Evolutionary conservation across 2,113 vertebrate genomes (phyloP), one percentile per base, ranked within the genome.

Genomic region (Sisor rabdophorus): DNA sequence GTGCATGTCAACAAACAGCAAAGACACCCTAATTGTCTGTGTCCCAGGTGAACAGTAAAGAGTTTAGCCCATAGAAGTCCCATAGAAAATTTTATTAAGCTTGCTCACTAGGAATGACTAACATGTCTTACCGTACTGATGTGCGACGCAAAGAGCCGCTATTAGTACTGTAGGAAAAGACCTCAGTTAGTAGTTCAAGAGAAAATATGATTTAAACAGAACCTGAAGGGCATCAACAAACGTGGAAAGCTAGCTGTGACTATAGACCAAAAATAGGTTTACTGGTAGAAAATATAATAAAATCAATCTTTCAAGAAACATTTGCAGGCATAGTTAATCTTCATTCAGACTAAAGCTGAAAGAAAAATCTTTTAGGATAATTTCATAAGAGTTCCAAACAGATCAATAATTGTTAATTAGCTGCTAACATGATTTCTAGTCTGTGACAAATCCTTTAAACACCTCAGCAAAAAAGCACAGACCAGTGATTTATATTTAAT

Each of bases 111-210:
- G 32, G 32, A 56, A 60, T 44, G 52, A 73, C 4, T 64, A 48
- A 63, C 26, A 22, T 22, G 20, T 63, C 82, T 84, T 79, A 84
- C 82, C 82, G 77, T 22, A 73, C 76, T 44, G 82, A 69, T 32
- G 32, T 71, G 24, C 60, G 78, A 83, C 65, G 75, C 69, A 80
- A 80, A 70, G 58, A 72, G 76, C 73, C 63, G 69, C 71, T 67
- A 80, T 59, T 73, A 61, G 73, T 69, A 76, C 76, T 81, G 82
- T 73, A 79, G 67, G 79, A 75, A 71, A 69, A 69, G 30, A 55
- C 30, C 30, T 55, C 26, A 16, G 30, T 71, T 71, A 55, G 36
- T 70, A 53, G 16, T 30, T 69, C 32, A 10, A 69, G 19, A 50
- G 17, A 7, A 12, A 19, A 3, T 19, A 16, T 11, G 11, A 30